phyloP scores from a whole-genome alignment of 2,888 invertebrate species.

The Nephrotoma flavescens region DNA sequence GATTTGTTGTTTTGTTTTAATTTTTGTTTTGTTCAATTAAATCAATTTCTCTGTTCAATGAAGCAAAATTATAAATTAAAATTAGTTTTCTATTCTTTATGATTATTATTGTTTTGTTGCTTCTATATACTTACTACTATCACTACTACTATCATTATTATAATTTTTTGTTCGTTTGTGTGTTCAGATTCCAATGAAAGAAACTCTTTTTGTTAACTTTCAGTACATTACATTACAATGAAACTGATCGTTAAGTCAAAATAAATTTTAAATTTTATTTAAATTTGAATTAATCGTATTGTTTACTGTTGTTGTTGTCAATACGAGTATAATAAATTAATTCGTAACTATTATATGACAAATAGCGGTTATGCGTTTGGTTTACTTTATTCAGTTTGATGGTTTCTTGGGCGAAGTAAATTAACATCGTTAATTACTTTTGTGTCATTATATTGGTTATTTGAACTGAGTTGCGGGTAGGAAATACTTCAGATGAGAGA shows the following conservation, averaged over 20 bases:
- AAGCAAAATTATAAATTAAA: slow-evolving; percentile 3
- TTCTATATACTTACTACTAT: neutral
- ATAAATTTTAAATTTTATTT: neutral
- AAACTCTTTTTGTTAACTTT: neutral
- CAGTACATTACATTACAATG: neutral
- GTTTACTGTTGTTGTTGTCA: neutral
- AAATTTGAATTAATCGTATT: neutral
- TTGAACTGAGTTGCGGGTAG: too few species aligned
- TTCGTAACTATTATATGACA: neutral
- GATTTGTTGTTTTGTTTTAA: neutral
- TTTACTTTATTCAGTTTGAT: neutral
- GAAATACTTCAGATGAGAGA: too few species aligned
- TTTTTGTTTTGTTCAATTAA: neutral
- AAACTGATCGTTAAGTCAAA: neutral
- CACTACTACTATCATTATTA: neutral
- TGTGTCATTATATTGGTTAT: too few species aligned
- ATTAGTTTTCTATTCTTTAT: neutral
- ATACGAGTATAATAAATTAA: neutral
- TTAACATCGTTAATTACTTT: neutral
- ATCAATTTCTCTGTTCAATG: slow-evolving; percentile 2
- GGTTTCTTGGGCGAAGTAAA: neutral
- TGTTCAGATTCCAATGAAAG: neutral
- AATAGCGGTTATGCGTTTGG: neutral
- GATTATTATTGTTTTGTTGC: neutral
- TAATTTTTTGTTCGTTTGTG: neutral